Base-by-base conservation (phyloP, 2,888 invertebrate species). In the Doris montereyensis region DNA sequence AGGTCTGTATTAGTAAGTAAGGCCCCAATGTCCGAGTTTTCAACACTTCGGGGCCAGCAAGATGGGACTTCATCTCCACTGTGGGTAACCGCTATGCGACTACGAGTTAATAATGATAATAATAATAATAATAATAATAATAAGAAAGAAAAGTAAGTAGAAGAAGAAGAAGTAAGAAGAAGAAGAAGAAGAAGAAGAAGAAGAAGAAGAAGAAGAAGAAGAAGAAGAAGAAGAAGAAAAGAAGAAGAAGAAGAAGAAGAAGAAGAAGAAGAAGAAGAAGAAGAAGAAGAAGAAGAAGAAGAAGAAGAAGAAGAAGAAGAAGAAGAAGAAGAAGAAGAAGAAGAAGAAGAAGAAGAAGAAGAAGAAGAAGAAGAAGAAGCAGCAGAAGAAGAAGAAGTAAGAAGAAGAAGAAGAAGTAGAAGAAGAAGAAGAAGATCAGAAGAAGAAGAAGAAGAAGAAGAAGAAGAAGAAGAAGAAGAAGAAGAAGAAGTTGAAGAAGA, bases 251-350 rank as follows among this genome's bases (percentile, higher is more conserved):
- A 28, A 28, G 32, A 8, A 28, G 8, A n/a, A 24, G 1, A n/a
- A 28, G 32, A 28, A 67, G 13, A 26, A 3, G 32, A n/a, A n/a
- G 1, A n/a, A 28, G 65, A n/a, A 62, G 8, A 62, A 8, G 8
- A 13, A 24, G 8, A 17, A 62, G 13, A 13, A n/a, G 21, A n/a
- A n/a, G 21, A 62, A 13, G 24, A n/a, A 24, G 13, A n/a, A 62
- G 65, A 13, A 8, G 5, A 17, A 17, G 24, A n/a, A n/a, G n/a
- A n/a, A n/a, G n/a, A 26, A 8, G 10, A 28, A 2, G 13, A 8
- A 3, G 3, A 85, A 88, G 86, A n/a, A n/a, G n/a, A n/a, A n/a
- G 3, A 17, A 10, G n/a, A 1, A 13, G 10, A 32, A 21, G 24
- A 30, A 5, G n/a, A 2, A 41, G 4, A 30, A 72, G 52, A 72